Conservation (phyloP, 2,797 vertebrate genomes). For the Nannoperca obscura region DNA sequence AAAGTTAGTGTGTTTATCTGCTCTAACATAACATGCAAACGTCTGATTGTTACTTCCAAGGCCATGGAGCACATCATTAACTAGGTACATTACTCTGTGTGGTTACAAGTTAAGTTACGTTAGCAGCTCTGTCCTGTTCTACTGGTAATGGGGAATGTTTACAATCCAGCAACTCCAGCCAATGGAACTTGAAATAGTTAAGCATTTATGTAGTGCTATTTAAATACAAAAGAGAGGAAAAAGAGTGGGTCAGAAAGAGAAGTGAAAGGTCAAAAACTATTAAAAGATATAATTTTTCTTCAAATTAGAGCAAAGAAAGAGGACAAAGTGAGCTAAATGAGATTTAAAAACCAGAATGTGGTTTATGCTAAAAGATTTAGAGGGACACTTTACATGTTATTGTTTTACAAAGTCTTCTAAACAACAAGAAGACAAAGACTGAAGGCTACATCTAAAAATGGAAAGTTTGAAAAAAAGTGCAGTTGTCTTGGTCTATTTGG, state of each 20-base stretch:
- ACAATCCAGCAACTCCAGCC: too few relatives aligned
- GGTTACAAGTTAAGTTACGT: not conserved
- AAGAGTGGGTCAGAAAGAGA: not conserved
- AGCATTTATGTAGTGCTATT: too few relatives aligned
- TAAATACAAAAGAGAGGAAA: not conserved
- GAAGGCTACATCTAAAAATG: slow-evolving; percentile 54
- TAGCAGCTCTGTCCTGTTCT: not conserved
- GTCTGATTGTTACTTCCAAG: not conserved
- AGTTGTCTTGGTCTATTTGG: slow-evolving; percentile 23
- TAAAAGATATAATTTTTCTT: not conserved
- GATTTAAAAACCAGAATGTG: not conserved
- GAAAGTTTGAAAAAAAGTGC: slow-evolving; percentile 4
- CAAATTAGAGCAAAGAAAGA: not conserved
- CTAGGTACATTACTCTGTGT: not conserved
- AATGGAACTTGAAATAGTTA: too few relatives aligned
- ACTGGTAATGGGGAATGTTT: too few relatives aligned
- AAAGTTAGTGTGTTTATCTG: not conserved
- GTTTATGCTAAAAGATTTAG: not conserved
- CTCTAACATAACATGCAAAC: too few relatives aligned
- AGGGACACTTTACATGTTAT: not conserved
- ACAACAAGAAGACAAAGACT: slow-evolving; percentile 3
- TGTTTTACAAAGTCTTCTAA: slow-evolving; percentile 3
- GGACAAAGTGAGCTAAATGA: not conserved
- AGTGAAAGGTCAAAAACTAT: not conserved
- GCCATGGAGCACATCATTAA: not conserved